phyloP scores from a whole-genome alignment of 1,140 invertebrate genomes.

The Prorops nasuta region DNA sequence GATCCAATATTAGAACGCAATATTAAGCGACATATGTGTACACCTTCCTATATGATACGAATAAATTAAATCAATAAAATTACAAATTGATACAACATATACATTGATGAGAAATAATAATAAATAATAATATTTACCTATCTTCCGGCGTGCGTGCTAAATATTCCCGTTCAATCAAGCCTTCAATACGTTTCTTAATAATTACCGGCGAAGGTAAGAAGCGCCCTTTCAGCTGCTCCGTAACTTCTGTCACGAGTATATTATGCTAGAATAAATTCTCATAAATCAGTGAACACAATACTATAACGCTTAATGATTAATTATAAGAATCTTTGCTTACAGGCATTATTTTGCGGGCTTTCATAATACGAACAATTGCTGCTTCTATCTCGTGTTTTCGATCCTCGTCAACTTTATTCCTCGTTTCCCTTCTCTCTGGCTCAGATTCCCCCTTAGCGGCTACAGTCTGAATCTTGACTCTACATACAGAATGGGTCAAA shows the following conservation, averaged over 20 bases:
- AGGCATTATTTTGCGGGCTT: slow-evolving; percentile 91
- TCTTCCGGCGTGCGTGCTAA: slow-evolving; percentile 94
- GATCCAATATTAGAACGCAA: slow-evolving; percentile 46
- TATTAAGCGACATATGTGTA: slow-evolving; percentile 89
- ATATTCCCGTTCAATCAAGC: slow-evolving; percentile 98
- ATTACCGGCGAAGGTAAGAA: slow-evolving; percentile 97
- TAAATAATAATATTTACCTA: slow-evolving; percentile 58
- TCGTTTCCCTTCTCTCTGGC: slow-evolving; percentile 95
- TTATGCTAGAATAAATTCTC: slow-evolving; percentile 71
- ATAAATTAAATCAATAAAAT: slow-evolving; percentile 36
- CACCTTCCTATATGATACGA: slow-evolving; percentile 83
- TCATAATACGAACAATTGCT: slow-evolving; percentile 99
- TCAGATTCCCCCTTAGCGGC: slow-evolving; percentile 98
- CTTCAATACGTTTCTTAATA: slow-evolving; percentile 99
- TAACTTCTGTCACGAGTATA: slow-evolving; percentile 94
- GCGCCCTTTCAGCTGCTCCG: slow-evolving; percentile 91
- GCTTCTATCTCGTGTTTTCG: slow-evolving; percentile 99
- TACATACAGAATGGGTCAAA: slow-evolving; percentile 43
- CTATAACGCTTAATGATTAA: too few species aligned
- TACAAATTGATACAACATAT: slow-evolving; percentile 7
- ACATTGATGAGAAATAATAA: slow-evolving; percentile 1
- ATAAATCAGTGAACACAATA: slow-evolving; percentile 2
- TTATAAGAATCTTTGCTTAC: slow-evolving; percentile 59
- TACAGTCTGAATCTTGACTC: slow-evolving; percentile 91
- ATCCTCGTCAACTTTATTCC: slow-evolving; percentile 98